Evolutionary conservation across 1,140 invertebrate species (phyloP), one percentile per base, ranked within the genome.

Genomic region (Drosophila arizonae): DNA sequence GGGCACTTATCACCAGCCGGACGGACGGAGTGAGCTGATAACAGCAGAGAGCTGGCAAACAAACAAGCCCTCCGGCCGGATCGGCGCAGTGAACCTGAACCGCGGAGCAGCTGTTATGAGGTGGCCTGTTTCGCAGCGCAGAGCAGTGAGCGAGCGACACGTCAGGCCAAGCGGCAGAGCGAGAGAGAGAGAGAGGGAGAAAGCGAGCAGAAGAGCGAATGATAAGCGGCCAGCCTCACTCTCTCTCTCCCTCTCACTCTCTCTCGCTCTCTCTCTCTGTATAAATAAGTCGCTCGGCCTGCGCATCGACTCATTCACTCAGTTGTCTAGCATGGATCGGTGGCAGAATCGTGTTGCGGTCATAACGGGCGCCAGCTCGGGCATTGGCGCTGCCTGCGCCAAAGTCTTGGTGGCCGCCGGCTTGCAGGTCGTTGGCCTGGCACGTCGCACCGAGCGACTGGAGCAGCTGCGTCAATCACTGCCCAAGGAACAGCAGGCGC

Each of bases 351-450:
- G 93, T 64, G 93, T 94, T 13, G 95, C 94, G 3, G 87, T 95
- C 4, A 93, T 95, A 10, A 95, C 95, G 8, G 95, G 93, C 4
- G 94, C 94, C 21, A 94, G 94, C 61, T 92, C 92, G 3, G 95
- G 95, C 0, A 95, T 95, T 61, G 95, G 95, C 1, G 92, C 92
- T 1, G 93, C 92, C 4, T 91, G 93, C 48, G 91, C 92, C 58
- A 80, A 87, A 41, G 76, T 86, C 0, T 76, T 95, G n/a, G 92
- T 93, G 0, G 78, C 92, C 26, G 78, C 93, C 67, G 94, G 94
- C 3, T 84, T 95, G 48, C 92, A 92, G 52, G 95, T 95, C 0
- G 93, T 90, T 6, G 91, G 84, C 6, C 57, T 92, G 15, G 91
- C 91, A 1, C 78, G 91, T 2, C 90, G 91, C 56, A 78, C 77